phyloP scores from a whole-genome alignment of 2,888 invertebrate species.

The Frankliniella fusca region DNA sequence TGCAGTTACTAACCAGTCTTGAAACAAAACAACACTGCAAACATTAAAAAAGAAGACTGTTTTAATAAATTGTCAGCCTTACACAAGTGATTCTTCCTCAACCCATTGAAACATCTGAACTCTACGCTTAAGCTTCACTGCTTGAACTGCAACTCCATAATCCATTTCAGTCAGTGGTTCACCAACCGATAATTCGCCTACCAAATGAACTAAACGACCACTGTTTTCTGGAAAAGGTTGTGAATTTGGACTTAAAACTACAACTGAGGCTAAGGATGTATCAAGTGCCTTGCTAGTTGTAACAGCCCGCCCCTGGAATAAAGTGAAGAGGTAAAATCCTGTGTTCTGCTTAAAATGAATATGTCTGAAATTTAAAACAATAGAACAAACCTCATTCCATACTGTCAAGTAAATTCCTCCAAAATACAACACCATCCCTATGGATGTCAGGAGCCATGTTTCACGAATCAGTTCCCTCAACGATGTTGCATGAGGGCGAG shows the following conservation, averaged over 20 bases:
- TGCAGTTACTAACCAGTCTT: too few relatives aligned
- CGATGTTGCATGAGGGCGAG: not conserved
- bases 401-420: slow-evolving; percentile 28
- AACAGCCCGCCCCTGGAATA: slow-evolving; percentile 27
- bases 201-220: slow-evolving; percentile 70
- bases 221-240: slow-evolving; percentile 56
- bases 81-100: slow-evolving; percentile 60
- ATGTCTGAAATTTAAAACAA: not conserved
- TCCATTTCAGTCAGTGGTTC: slow-evolving; percentile 82
- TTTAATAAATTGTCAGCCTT: not conserved
- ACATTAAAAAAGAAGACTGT: not conserved
- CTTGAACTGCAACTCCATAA: slow-evolving; percentile 77
- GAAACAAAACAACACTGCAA: not conserved
- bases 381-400: slow-evolving; percentile 30
- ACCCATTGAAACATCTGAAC: slow-evolving; percentile 96
- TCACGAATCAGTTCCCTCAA: not conserved
- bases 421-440: slow-evolving; percentile 25
- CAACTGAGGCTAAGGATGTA: slow-evolving; percentile 25
- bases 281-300: slow-evolving; percentile 29
- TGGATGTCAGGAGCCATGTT: not conserved
- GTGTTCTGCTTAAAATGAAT: not conserved
- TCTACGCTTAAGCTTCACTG: slow-evolving; percentile 75
- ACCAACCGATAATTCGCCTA: slow-evolving; percentile 66
- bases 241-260: slow-evolving; percentile 17
- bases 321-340: not conserved